A percentile compares a stretch with the other conserved stretches of the same genome.
Conservation (phyloP, 1,140 invertebrate genomes). For the Magallana gigas region DNA sequence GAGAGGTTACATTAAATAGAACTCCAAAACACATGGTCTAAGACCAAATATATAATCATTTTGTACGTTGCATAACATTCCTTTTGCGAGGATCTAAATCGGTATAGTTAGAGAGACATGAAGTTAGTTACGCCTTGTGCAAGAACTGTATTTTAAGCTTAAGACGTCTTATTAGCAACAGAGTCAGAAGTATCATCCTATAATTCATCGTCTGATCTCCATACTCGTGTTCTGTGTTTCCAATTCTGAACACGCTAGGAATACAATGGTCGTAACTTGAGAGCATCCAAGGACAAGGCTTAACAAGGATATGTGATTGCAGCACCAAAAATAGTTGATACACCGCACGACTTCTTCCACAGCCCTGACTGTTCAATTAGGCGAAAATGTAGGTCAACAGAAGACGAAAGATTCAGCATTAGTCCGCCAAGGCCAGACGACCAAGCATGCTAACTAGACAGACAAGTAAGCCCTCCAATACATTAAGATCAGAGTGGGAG, state of each 20-base stretch:
- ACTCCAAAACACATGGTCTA: too few relatives aligned
- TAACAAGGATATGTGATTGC: not conserved
- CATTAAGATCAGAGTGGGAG: too few relatives aligned
- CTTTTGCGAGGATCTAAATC: too few relatives aligned
- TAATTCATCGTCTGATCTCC: not conserved
- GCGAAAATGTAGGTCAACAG: not conserved
- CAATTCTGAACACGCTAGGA: not conserved
- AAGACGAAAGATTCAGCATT: too few relatives aligned
- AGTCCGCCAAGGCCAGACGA: too few relatives aligned
- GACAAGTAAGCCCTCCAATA: too few relatives aligned
- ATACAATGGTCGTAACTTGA: not conserved
- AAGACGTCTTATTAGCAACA: not conserved
- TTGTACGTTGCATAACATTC: too few relatives aligned
- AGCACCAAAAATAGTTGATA: not conserved
- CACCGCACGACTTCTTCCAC: not conserved
- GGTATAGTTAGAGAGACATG: too few relatives aligned
- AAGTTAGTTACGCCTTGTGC: not conserved
- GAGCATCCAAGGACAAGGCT: not conserved
- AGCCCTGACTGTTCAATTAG: constrained; percentile 9
- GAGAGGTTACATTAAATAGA: too few relatives aligned
- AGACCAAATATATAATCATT: too few relatives aligned
- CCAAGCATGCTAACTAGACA: too few relatives aligned
- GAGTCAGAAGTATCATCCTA: not conserved
- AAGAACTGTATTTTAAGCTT: not conserved
- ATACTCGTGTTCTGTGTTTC: not conserved